Evolutionary conservation across 2,888 invertebrate species (phyloP), one percentile per base, ranked within the genome.

Genomic region (Cerastis leucographa): DNA sequence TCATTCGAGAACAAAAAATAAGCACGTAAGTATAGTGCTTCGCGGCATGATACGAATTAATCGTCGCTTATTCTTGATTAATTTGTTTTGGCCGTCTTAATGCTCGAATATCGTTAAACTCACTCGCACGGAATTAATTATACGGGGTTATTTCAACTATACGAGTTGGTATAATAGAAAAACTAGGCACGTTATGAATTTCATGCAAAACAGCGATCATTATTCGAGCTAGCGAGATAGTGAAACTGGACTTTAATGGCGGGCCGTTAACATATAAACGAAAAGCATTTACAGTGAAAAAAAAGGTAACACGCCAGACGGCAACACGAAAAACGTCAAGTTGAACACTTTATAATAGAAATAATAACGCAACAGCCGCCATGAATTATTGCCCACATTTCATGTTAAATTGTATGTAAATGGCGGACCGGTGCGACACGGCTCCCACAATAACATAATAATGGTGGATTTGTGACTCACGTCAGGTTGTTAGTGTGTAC

Each of bases 401-500:
- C 95, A 95, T 95, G 96, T 96, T 96, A 96, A 96, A 96, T 95
- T 95, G 95, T 96, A 96, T 96, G 96, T 96, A 96, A 96, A 96
- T 96, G 95, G 89, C 93, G 92, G 93, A 93, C 93, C 94, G 92
- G 93, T 91, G 90, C 94, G 95, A 94, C 95, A 94, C 91, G 95
- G 96, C 95, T 95, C 94, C 96, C 95, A 96, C 96, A 96, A 96
- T 96, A 96, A 96, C 96, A 96, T 96, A 96, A 96, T 96, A 96
- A 96, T 96, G 94, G 95, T 93, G 94, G 96, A 96, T 96, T 96
- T 96, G 96, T 96, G 95, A 96, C 93, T 96, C 96, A 96, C 96
- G 96, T 96, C 95, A 95, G 94, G 95, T 95, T 95, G 96, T 96
- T 96, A 96, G 95, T 95, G 93, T 95, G 95, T 96, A 96, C 95